A percentile compares a stretch with the other conserved stretches of the same genome.
Evolutionary conservation across 2,113 vertebrate species (phyloP).

Genomic region (Xyliphius kryptos): DNA sequence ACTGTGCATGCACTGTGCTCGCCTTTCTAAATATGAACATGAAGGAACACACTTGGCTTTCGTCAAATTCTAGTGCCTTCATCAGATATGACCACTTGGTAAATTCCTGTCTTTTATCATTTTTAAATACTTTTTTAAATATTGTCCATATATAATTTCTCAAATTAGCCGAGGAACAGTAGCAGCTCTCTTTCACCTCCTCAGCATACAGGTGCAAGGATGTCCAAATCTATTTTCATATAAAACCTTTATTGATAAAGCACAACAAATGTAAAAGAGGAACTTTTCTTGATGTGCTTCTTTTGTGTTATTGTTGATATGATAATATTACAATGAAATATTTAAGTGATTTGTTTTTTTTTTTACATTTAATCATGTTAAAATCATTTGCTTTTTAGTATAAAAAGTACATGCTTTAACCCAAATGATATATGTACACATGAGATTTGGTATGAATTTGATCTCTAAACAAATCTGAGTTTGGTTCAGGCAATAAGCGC

Average conservation of each 20-base stretch:
- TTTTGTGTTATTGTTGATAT: constrained; percentile 20
- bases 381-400: too few relatives aligned
- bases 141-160: constrained; percentile 22
- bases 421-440: too few relatives aligned
- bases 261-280: constrained; percentile 37
- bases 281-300: constrained; percentile 22
- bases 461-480: too few relatives aligned
- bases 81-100: constrained; percentile 85
- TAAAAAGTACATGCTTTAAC: too few relatives aligned
- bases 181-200: constrained; percentile 26
- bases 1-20: constrained; percentile 94
- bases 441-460: too few relatives aligned
- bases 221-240: constrained; percentile 25
- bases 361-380: too few relatives aligned
- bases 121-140: too few relatives aligned
- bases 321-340: constrained; percentile 20
- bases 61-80: constrained; percentile 95
- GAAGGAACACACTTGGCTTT: constrained; percentile 80
- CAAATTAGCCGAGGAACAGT: constrained; percentile 21
- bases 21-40: constrained; percentile 68
- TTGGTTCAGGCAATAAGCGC: constrained; percentile 35
- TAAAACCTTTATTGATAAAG: constrained; percentile 35
- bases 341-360: too few relatives aligned
- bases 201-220: constrained; percentile 33
- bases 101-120: constrained; percentile 54